Base-by-base conservation (phyloP, 2,797 vertebrate species). In the Anas flavirostris region DNA sequence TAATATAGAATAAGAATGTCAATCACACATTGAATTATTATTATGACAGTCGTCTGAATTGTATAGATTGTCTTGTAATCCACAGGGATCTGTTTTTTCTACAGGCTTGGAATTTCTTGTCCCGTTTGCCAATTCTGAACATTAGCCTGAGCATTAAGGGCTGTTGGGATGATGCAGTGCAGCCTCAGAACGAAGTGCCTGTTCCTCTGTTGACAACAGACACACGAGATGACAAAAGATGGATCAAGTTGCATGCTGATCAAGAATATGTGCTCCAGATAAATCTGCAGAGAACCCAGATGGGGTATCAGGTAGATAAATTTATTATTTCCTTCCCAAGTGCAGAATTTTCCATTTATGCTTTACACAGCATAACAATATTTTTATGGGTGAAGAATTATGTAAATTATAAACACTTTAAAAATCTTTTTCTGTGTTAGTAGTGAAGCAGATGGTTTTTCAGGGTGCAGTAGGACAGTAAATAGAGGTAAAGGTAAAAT, bases 181-280 rank as follows among this genome's bases (percentile, higher is more conserved):
- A 97, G 92, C 95, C 98, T 84, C 98, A 98, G 93, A 95, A 87
- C 0, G 98, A 99, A 97, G 97, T 97, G 6, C 94, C 87, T 56
- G 91, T 99, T 37, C 98, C 98, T 70, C 84, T 96, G 75, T 79
- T 91, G 41, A 86, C 97, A 66, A 78, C 95, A 35, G 97, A 98
- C 94, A 86, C 96, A 5, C 97, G 98, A 87, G 98, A 98, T 31
- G 97, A 98, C 70, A 98, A 97, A 96, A 98, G 96, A 92, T 99
- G 99, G 99, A 95, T 99, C 96, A 95, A 88, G 4, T 97, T 99
- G 89, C 98, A 99, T 21, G 98, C 99, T 35, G 99, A 99, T 97
- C 99, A 99, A 95, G 99, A 99, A 97, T 99, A 99, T 82, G 99
- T 99, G 78, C 98, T 99, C 79, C 99, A 99, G 96, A 98, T 99